phyloP scores from a whole-genome alignment of 2,113 vertebrate genomes.

The Micromys minutus region DNA sequence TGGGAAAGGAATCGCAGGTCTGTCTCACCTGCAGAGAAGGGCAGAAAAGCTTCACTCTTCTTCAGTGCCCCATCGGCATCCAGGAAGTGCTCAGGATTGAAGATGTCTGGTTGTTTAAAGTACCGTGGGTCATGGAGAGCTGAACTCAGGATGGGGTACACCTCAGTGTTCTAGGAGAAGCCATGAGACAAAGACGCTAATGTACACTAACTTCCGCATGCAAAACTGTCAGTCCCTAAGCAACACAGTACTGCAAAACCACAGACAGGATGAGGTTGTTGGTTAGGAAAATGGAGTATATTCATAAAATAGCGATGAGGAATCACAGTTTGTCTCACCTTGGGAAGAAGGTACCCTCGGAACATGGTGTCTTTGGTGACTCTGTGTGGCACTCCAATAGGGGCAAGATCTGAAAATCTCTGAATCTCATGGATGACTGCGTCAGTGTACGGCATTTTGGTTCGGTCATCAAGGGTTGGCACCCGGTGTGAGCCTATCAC shows the following conservation, averaged over 20 bases:
- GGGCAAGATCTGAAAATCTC: not conserved
- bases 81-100: constrained; percentile 81
- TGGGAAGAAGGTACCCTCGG: not conserved
- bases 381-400: not conserved
- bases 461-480: not conserved
- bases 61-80: constrained; percentile 75
- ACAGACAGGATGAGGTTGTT: not conserved
- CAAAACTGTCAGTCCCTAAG: not conserved
- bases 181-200: not conserved
- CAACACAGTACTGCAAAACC: not conserved
- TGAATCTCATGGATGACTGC: not conserved
- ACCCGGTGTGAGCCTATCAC: not conserved
- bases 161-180: constrained; percentile 67
- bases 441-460: not conserved
- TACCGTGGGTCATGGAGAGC: constrained; percentile 71
- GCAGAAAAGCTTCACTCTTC: constrained; percentile 79
- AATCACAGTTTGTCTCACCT: not conserved
- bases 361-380: not conserved
- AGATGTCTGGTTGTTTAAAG: constrained; percentile 76
- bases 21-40: constrained; percentile 78
- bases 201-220: not conserved
- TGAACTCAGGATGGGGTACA: constrained; percentile 74
- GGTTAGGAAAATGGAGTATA: not conserved
- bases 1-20: not conserved
- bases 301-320: no score